Evolutionary conservation across 2,888 invertebrate genomes (phyloP).

Genomic region (Kuschelorhynchus macadamiae): DNA sequence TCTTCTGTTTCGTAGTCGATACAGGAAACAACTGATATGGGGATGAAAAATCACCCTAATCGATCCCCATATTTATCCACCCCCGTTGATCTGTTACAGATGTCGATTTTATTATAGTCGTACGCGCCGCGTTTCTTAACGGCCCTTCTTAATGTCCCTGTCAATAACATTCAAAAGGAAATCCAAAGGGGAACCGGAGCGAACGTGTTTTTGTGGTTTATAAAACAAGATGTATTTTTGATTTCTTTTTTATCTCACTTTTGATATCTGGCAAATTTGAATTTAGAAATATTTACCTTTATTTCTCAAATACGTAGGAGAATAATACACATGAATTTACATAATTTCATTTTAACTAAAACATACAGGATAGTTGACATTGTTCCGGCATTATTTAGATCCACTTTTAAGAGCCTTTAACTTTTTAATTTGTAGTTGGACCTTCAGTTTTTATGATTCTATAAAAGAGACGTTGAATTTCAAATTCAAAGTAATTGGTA

Average conservation of each 20-base stretch:
- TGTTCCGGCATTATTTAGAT: no score
- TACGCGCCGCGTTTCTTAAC: slow-evolving; percentile 54
- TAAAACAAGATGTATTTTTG: slow-evolving; percentile 42
- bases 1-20: slow-evolving; percentile 6
- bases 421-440: no score
- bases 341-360: no score
- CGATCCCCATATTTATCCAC: slow-evolving; percentile 61
- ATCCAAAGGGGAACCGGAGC: slow-evolving; percentile 20
- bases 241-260: slow-evolving; percentile 41
- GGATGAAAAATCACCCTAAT: slow-evolving; percentile 58
- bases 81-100: slow-evolving; percentile 65
- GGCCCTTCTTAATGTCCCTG: slow-evolving; percentile 61
- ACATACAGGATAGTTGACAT: no score
- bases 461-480: no score
- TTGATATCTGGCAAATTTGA: neutral
- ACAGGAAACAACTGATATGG: slow-evolving; percentile 41
- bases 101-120: slow-evolving; percentile 65
- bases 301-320: neutral
- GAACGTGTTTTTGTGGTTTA: slow-evolving; percentile 41
- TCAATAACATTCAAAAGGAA: slow-evolving; percentile 60
- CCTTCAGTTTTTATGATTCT: no score
- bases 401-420: no score
- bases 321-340: no score
- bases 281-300: neutral
- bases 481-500: no score